A percentile compares a stretch with the other conserved stretches of the same genome.
phyloP scores from a whole-genome alignment of 2,888 invertebrate species.

The Epirrita christyi region DNA sequence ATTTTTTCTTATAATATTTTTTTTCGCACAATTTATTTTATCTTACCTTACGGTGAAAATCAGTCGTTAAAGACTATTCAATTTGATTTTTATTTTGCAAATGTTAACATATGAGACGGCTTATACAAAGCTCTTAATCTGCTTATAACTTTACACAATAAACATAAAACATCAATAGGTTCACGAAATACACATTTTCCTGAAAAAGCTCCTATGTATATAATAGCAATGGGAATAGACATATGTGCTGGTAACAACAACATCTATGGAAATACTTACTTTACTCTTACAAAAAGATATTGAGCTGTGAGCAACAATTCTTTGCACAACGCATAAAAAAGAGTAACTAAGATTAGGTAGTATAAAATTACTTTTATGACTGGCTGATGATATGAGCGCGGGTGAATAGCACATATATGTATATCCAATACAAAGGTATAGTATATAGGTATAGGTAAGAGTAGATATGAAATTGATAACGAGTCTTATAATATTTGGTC shows the following conservation, averaged over 20 bases:
- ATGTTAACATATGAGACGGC: slow-evolving; percentile 55
- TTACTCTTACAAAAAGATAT: slow-evolving; percentile 10
- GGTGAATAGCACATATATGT: slow-evolving; percentile 19
- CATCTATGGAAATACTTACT: slow-evolving; percentile 6
- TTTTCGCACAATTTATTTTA: slow-evolving; percentile 50
- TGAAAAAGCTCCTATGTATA: slow-evolving; percentile 9
- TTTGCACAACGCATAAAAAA: slow-evolving; percentile 20
- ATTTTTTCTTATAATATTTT: slow-evolving; percentile 28
- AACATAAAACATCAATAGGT: slow-evolving; percentile 27
- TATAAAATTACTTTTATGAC: slow-evolving; percentile 10
- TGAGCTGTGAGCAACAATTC: slow-evolving; percentile 21
- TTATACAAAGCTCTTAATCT: slow-evolving; percentile 61
- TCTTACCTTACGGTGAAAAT: slow-evolving; percentile 73
- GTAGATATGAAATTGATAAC: slow-evolving; percentile 59
- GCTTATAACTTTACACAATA: slow-evolving; percentile 37
- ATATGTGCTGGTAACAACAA: slow-evolving; percentile 8
- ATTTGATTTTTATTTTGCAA: slow-evolving; percentile 44
- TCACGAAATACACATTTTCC: slow-evolving; percentile 20
- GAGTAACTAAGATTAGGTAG: neutral
- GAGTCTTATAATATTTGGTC: slow-evolving; percentile 82
- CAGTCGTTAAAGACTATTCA: slow-evolving; percentile 75
- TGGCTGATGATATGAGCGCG: slow-evolving; percentile 15
- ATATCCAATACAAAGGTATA: slow-evolving; percentile 35
- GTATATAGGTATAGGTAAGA: slow-evolving; percentile 40
- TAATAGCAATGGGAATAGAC: slow-evolving; percentile 7